A percentile compares a stretch with the other conserved stretches of the same genome.
phyloP scores from a whole-genome alignment of 2,797 vertebrate species.

The Tinamus major region DNA sequence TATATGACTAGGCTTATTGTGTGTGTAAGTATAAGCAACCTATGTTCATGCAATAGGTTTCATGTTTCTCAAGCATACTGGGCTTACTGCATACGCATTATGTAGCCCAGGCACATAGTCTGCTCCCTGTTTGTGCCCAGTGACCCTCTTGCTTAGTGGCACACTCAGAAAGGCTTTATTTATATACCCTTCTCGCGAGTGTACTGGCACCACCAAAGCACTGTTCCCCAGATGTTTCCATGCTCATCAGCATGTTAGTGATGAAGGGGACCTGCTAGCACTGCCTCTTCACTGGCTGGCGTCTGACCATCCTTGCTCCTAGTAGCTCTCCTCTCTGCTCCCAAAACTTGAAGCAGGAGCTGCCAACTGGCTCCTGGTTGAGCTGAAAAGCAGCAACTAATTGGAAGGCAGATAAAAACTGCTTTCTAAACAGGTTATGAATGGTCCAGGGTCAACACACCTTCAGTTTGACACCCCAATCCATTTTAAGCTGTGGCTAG shows the following conservation, averaged over 20 bases:
- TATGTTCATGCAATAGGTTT: neutral
- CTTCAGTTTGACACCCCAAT: neutral
- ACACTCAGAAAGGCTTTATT: neutral
- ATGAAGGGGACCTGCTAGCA: neutral
- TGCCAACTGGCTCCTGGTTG: neutral
- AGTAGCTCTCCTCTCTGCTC: neutral
- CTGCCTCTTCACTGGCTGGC: fast-evolving
- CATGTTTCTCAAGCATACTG: neutral
- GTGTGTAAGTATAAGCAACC: neutral
- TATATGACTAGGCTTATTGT: neutral
- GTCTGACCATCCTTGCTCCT: neutral
- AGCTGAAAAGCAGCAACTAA: neutral
- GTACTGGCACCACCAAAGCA: neutral
- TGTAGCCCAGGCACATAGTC: neutral
- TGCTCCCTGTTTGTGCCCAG: neutral
- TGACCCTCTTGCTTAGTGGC: neutral
- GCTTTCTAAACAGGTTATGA: neutral
- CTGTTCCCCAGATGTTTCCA: neutral
- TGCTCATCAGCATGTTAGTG: neutral
- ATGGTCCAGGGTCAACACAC: neutral
- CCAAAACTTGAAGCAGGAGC: neutral
- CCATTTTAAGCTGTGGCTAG: neutral
- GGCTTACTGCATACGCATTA: fast-evolving
- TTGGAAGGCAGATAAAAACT: neutral
- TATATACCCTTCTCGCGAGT: neutral